Evolutionary conservation across 2,888 invertebrate genomes (phyloP).

Genomic region (Hirtodrosophila histrioides): DNA sequence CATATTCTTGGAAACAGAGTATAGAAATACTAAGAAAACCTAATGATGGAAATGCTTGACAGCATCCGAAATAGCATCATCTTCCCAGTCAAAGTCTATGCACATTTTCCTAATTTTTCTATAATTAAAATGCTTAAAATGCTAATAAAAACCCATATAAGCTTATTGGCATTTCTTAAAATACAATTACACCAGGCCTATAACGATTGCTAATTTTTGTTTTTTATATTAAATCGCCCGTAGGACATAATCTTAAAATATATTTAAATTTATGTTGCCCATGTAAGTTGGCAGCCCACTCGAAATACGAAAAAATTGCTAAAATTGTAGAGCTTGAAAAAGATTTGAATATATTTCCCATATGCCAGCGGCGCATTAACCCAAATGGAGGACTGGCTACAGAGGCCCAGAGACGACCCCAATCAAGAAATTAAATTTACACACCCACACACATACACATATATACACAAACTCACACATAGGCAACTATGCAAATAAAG

Average conservation of each 20-base stretch:
- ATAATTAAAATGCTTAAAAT: no score
- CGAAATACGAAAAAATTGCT: conserved; percentile 6
- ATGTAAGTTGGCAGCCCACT: conserved; percentile 7
- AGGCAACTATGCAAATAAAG: conserved; percentile 50
- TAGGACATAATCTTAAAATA: background rate
- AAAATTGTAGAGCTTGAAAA: conserved; percentile 5
- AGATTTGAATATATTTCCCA: conserved; percentile 35
- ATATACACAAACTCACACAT: background rate
- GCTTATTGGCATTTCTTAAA: background rate
- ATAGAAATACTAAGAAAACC: no score
- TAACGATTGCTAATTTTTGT: conserved; percentile 12
- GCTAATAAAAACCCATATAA: no score
- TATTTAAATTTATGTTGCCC: conserved; percentile 13
- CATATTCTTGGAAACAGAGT: no score
- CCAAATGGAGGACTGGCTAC: background rate
- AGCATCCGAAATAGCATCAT: no score
- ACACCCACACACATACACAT: conserved; percentile 1
- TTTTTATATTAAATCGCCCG: background rate
- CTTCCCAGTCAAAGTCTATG: background rate
- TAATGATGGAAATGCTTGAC: no score
- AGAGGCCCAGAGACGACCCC: conserved; percentile 15
- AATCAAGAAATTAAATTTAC: conserved; percentile 52
- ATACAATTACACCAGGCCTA: background rate
- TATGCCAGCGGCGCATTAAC: conserved; percentile 32
- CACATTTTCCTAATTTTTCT: no score